phyloP scores from a whole-genome alignment of 2,888 invertebrate species.

The Drosophila multiciliata region DNA sequence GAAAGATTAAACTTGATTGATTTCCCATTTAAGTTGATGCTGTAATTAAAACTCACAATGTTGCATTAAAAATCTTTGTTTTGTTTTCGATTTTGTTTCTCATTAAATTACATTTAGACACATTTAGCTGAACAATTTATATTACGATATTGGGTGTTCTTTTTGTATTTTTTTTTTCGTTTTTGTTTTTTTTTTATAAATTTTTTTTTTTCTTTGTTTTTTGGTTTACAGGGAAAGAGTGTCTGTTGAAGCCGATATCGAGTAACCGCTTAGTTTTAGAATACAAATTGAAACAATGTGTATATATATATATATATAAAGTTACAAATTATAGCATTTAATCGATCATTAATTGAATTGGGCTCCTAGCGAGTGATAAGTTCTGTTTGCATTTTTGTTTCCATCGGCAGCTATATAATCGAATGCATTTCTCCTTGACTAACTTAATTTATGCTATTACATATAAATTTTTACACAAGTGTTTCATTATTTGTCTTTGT shows the following conservation, averaged over 20 bases:
- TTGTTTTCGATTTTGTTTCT: slow-evolving; percentile 46
- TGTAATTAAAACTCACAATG: slow-evolving; percentile 76
- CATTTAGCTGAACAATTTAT: slow-evolving; percentile 76
- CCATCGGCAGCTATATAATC: slow-evolving; percentile 56
- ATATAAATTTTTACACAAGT: slow-evolving; percentile 73
- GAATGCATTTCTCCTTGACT: slow-evolving; percentile 71
- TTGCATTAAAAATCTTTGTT: slow-evolving; percentile 75
- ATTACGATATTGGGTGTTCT: slow-evolving; percentile 53
- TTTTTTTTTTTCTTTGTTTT: slow-evolving; percentile 17
- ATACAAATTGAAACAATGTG: slow-evolving; percentile 65
- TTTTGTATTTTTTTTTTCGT: neutral
- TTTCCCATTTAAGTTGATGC: slow-evolving; percentile 54
- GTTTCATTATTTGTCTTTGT: slow-evolving; percentile 77
- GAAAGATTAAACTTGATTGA: slow-evolving; percentile 74
- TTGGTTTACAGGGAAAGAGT: slow-evolving; percentile 39
- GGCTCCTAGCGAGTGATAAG: slow-evolving; percentile 69
- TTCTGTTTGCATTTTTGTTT: slow-evolving; percentile 54
- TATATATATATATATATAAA: slow-evolving; percentile 39
- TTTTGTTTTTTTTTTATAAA: slow-evolving; percentile 4
- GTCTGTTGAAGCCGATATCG: slow-evolving; percentile 59
- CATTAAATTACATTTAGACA: slow-evolving; percentile 76
- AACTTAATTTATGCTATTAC: slow-evolving; percentile 80
- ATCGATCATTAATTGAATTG: slow-evolving; percentile 53
- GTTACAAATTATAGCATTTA: slow-evolving; percentile 51
- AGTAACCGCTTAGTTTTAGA: slow-evolving; percentile 49